These are phyloP conservation scores for Bostrychus sinensis DNA, from an alignment of 2,113 vertebrate species.

Conservation along the genomic window DNA sequence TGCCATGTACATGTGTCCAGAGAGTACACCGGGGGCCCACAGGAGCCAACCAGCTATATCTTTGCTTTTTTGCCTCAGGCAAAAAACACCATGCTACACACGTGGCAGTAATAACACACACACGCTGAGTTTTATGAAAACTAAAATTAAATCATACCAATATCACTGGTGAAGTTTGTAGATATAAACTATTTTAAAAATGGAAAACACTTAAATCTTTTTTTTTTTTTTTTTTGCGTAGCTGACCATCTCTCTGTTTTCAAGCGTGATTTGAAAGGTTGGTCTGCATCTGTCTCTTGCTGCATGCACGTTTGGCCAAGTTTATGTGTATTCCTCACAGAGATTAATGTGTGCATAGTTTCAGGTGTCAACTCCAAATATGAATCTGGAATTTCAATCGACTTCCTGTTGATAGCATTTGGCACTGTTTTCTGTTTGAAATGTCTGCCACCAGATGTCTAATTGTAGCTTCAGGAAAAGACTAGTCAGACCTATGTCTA, in stretches of 20 bases:
- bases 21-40: constrained; percentile 20
- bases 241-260: neutral
- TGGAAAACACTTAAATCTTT: neutral
- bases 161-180: neutral
- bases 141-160: neutral
- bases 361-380: constrained; percentile 42
- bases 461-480: constrained; percentile 8
- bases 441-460: constrained; percentile 2
- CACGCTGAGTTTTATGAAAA: constrained; percentile 2
- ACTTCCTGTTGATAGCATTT: constrained; percentile 39
- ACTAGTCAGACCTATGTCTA: constrained; percentile 7
- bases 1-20: constrained; percentile 23
- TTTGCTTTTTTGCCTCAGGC: constrained; percentile 25
- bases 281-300: neutral
- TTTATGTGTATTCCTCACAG: constrained; percentile 29
- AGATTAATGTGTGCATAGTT: constrained; percentile 45
- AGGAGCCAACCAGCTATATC: constrained; percentile 12
- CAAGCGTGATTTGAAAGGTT: constrained; percentile 2
- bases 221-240: neutral
- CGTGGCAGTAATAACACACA: neutral
- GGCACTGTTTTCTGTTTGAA: constrained; percentile 18
- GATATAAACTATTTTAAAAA: neutral
- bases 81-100: constrained; percentile 1
- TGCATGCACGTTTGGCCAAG: constrained; percentile 10
- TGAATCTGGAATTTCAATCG: constrained; percentile 47